These are phyloP conservation scores for Drosophila littoralis DNA, from an alignment of 1,140 invertebrate species.

Conservation along the genomic window DNA sequence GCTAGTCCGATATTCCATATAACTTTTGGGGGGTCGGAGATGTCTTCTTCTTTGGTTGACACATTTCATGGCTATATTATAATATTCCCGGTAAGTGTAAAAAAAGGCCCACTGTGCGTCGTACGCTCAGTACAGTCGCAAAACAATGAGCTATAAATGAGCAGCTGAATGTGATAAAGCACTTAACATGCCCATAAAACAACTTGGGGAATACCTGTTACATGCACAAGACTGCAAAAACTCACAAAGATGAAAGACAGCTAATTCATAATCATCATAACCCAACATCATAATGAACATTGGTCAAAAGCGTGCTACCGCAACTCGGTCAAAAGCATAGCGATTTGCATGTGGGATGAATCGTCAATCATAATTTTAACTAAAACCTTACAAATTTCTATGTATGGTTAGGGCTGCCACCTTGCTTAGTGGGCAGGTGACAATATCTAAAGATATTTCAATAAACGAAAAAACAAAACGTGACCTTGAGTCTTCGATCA, in stretches of 20 bases:
- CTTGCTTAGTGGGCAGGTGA: slow-evolving; percentile 4
- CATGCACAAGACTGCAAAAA: slow-evolving; percentile 8
- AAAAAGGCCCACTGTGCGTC: too few relatives aligned
- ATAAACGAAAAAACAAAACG: neutral
- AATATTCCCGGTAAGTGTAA: too few relatives aligned
- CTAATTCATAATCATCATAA: slow-evolving; percentile 12
- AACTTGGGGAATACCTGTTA: slow-evolving; percentile 36
- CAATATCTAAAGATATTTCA: neutral
- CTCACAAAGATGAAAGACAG: neutral
- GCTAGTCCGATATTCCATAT: too few relatives aligned
- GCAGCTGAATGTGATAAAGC: slow-evolving; percentile 41
- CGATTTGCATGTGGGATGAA: slow-evolving; percentile 25
- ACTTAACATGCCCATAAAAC: slow-evolving; percentile 42
- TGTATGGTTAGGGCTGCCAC: slow-evolving; percentile 10
- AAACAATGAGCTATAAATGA: slow-evolving; percentile 42
- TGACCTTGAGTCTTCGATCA: slow-evolving; percentile 8
- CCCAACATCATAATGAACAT: slow-evolving; percentile 18
- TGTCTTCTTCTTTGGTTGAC: too few relatives aligned
- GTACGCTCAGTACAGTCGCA: neutral
- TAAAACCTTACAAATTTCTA: slow-evolving; percentile 53
- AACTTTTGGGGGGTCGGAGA: too few relatives aligned
- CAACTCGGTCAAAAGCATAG: slow-evolving; percentile 42
- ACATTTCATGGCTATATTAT: too few relatives aligned
- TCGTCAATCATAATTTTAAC: slow-evolving; percentile 39
- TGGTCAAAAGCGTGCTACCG: slow-evolving; percentile 24